Base-by-base conservation (phyloP, 2,888 invertebrate species). In the Elegia similella region DNA sequence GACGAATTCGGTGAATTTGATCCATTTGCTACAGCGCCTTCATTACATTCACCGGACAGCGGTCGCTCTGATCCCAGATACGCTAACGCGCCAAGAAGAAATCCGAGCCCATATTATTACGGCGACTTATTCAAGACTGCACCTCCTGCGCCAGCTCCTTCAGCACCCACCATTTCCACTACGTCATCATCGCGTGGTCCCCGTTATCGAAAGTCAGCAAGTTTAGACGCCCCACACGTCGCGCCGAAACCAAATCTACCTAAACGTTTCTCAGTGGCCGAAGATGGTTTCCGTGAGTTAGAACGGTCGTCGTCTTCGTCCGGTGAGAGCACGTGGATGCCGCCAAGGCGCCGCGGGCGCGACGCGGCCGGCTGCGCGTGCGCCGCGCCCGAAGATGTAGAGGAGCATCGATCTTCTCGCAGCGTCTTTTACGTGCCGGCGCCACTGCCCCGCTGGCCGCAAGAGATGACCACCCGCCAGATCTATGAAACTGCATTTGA, bases 401-500 rank as follows among this genome's bases (percentile, higher is more conserved):
- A 95, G 82, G 89, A 90, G 75, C 93, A 93, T 87, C 93, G 94
- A 73, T 89, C 94, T 75, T 88, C 93, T 66, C 92, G 94, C 71
- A 94, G 94, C 87, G 93, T 95, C 72, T 94, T 94, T 86, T 94
- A 94, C 84, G 94, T 95, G 79, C 94, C 94, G 75, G 94, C 94
- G 73, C 93, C 94, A 66, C 90, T 94, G 81, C 93, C 94, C 72
- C 92, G 94, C 82, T 94, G 93, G 86, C 90, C 92, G 76, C 90
- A 86, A 87, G 93, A 93, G 75, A 92, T 93, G 88, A 92, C 92
- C 69, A 88, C 92, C 82, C 93, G 96, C 73, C 96, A 96, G 86
- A 93, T 97, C 57, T 97, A 97, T 83, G 97, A 97, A 87, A 97
- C 97, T 58, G 97, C 97, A 59, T 97, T 97, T 84, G 97, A 97